phyloP scores from a whole-genome alignment of 2,888 invertebrate species.

The Rotaria macrura region DNA sequence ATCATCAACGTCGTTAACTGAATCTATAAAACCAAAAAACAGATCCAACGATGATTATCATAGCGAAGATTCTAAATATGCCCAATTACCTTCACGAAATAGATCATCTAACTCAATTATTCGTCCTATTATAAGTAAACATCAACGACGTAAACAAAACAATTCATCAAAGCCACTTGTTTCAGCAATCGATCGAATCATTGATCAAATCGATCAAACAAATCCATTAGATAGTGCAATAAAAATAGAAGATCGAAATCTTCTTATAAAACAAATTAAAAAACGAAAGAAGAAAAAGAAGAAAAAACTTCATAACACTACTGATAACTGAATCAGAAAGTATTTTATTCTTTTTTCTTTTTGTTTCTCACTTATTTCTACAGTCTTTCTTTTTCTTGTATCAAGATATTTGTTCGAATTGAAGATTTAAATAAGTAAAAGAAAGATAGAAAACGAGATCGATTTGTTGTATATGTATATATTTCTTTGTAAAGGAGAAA shows the following conservation, averaged over 20 bases:
- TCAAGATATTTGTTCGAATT: not conserved
- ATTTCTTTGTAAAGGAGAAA: not conserved
- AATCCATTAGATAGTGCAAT: not conserved
- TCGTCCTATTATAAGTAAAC: not conserved
- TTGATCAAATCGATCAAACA: not conserved
- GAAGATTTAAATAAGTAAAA: not conserved
- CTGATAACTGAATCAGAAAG: too few species aligned
- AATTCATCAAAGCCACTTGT: not conserved
- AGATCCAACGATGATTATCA: not conserved
- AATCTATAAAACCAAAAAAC: not conserved
- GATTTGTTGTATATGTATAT: not conserved
- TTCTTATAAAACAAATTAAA: not conserved
- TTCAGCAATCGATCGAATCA: not conserved
- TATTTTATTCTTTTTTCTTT: too few species aligned
- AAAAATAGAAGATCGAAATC: not conserved
- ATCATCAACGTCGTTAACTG: not conserved
- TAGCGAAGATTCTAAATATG: not conserved
- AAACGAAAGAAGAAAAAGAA: not conserved
- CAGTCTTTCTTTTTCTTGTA: not conserved
- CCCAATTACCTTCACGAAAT: not conserved
- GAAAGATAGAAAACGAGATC: not conserved
- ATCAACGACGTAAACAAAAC: not conserved
- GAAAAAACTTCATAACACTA: too few species aligned
- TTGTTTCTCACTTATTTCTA: too few species aligned
- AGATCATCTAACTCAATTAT: not conserved